phyloP scores from a whole-genome alignment of 2,888 invertebrate genomes.

The Agrypnus murinus region DNA sequence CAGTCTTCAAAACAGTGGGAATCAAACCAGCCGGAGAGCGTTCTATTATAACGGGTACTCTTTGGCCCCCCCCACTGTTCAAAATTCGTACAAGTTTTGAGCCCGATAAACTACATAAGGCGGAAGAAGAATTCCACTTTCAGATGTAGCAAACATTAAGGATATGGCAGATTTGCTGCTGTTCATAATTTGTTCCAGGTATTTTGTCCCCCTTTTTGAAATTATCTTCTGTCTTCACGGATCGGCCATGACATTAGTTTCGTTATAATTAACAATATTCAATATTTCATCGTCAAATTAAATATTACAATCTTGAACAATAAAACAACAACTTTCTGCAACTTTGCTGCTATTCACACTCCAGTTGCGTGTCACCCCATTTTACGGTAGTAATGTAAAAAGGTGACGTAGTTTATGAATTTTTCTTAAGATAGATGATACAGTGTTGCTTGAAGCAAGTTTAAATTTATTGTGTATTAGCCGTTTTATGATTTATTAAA shows the following conservation, averaged over 20 bases:
- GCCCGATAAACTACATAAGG: not conserved
- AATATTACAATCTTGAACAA: too few relatives aligned
- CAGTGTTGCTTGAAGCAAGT: too few relatives aligned
- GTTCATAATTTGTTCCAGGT: not conserved
- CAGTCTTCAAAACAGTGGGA: conserved; percentile 9
- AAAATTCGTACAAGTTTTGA: conserved; percentile 1
- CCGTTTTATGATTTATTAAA: too few relatives aligned
- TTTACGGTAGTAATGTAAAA: too few relatives aligned
- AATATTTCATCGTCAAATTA: too few relatives aligned
- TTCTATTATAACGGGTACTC: not conserved
- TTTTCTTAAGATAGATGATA: too few relatives aligned
- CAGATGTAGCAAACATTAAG: not conserved
- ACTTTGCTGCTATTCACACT: too few relatives aligned
- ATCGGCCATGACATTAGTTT: not conserved
- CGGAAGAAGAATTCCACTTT: not conserved
- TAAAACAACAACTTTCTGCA: too few relatives aligned
- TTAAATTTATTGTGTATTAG: too few relatives aligned
- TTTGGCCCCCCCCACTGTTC: not conserved
- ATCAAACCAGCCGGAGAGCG: conserved; percentile 14
- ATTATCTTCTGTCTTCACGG: not conserved
- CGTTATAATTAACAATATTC: not conserved
- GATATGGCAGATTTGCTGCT: not conserved
- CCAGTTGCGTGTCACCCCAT: too few relatives aligned
- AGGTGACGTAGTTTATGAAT: too few relatives aligned
- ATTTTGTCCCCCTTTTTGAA: not conserved